Base-by-base conservation (phyloP, 2,113 vertebrate genomes). In the Pelvicachromis taeniatus region DNA sequence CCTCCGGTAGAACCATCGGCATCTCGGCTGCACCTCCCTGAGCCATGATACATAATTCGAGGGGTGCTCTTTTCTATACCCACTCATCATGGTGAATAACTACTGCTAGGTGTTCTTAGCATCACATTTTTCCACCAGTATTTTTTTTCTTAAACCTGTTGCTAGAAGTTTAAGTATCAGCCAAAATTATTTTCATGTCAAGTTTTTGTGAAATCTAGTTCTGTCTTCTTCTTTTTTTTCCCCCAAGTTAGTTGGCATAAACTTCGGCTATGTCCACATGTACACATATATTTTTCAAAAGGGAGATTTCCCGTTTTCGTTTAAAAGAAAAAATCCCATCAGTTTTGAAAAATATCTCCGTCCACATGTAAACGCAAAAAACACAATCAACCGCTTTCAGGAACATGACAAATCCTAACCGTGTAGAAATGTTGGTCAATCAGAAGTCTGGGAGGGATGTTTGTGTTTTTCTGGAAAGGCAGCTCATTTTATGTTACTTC, bases 11-110 rank as follows among this genome's bases (percentile, higher is more conserved):
- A 40, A 65, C 11, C 35, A 38, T 38, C 35, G 1, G 35, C 35
- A 33, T 6, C 31, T 6, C 5, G 31, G 33, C 33, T 38, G 19
- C 59, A 38, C 33, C 33, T 21, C 19, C 33, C 33, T 38, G 33
- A 21, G 19, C 11, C 59, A 10, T 38, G 9, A 80, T 88, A 73
- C 83, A 89, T 87, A 77, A 88, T 91, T 82, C 82, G 65, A 26
- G 7, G 13, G 5, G 14, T 48, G 21, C 65, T 29, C 8, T 45
- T 68, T 68, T 13, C 38, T 38, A 26, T 45, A 68, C 2, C 40
- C 21, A 70, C 38, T 45, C 63, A 68, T 45, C 5, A 1, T 70
- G 40, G 13, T 45, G 33, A 5, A 33, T 33, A 33, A 63, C 19
- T 63, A 63, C 59, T 63, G 59, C 38, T 19, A 38, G 33, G 33